Percentiles rank a stretch among this genome's conserved stretches.
These are phyloP conservation scores for Hybos culiciformis DNA, from an alignment of 2,888 invertebrate genomes.

Conservation along the genomic window DNA sequence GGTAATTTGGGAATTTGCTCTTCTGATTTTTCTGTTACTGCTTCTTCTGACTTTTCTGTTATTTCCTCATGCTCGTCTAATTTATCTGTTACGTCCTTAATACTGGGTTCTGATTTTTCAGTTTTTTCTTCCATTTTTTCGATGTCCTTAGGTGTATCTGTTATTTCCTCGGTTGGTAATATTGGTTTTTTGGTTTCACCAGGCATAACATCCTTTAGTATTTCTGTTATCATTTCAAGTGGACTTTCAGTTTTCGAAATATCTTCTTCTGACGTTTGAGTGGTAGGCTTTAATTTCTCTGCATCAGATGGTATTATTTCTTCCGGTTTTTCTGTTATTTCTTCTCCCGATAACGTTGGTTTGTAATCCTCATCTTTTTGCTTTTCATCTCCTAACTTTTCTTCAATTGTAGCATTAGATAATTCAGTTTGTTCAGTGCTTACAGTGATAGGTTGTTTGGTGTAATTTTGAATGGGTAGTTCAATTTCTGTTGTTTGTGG, in stretches of 20 bases:
- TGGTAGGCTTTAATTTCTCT: too few species aligned
- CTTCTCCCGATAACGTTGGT: conserved; percentile 2
- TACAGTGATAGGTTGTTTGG: too few species aligned
- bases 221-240: background rate
- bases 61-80: background rate
- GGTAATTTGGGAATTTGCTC: conserved; percentile 2
- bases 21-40: background rate
- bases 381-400: too few species aligned
- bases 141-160: background rate
- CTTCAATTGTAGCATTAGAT: background rate
- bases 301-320: background rate
- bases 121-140: background rate
- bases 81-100: background rate
- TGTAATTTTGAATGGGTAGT: too few species aligned
- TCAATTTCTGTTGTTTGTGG: too few species aligned
- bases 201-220: background rate
- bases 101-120: background rate
- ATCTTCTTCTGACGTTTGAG: background rate
- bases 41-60: conserved; percentile 5
- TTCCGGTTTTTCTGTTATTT: background rate
- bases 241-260: conserved; percentile 15
- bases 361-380: background rate
- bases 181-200: background rate
- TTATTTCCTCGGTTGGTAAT: background rate
- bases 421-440: too few species aligned